Evolutionary conservation across 2,113 vertebrate species (phyloP), one percentile per base, ranked within the genome.

Genomic region (Ptychochromis oligacanthus): DNA sequence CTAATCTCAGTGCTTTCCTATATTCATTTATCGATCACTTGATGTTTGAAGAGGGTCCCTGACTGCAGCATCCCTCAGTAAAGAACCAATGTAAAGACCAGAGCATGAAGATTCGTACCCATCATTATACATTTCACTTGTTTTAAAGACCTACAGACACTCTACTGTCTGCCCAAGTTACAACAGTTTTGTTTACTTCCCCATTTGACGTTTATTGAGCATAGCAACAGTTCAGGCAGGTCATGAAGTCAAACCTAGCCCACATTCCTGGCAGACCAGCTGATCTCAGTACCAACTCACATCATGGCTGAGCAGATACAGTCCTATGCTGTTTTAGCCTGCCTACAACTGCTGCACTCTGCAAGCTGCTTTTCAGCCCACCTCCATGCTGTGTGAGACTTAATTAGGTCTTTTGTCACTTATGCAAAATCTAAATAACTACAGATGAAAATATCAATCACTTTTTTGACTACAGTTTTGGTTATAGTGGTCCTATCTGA

Each of bases 401-500:
- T 72, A 52, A 72, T 72, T 26, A 72, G 24, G 46, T 28, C 43
- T 70, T 24, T 24, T 70, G 43, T 70, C 43, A 70, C 43, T 49
- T 49, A 43, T 49, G 24, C 43, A 49, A 70, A 70, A 70, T 49
- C 24, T 70, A 49, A 49, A 70, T 20, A 72, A 54, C 46, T 72
- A 54, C 46, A 72, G 6, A 54, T 54, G 17, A 72, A 52, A 52
- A 26, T 31, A 31, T 52, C 49, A 52, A 13, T 72, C 43, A 17
- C 2, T 31, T 54, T 72, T n/a, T n/a, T 31, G 17, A 72, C 2
- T 52, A 20, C 18, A 52, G 43, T 40, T 18, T 72, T 72, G 2
- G 10, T 18, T 52, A 72, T 52, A 72, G 43, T 31, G 46, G 26
- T 3, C 28, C 17, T 11, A 31, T 52, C 65, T 72, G 43, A 72